phyloP scores from a whole-genome alignment of 2,888 invertebrate species.

The Malthinus flaveolus region DNA sequence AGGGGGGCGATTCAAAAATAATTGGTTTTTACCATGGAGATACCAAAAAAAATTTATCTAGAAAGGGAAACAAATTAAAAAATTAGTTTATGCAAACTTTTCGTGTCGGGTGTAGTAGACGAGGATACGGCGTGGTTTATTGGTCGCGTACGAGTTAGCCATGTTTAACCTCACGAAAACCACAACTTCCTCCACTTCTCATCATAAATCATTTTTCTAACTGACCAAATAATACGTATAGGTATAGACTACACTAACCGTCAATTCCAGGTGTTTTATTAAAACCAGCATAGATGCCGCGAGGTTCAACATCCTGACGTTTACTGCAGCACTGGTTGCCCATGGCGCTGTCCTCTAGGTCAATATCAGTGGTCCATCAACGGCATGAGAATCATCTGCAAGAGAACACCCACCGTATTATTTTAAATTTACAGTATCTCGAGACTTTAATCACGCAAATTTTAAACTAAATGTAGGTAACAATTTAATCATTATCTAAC shows the following conservation, averaged over 20 bases:
- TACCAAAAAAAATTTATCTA: too few species aligned
- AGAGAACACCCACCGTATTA: constrained; percentile 29
- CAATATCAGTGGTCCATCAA: constrained; percentile 32
- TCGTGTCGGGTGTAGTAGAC: too few species aligned
- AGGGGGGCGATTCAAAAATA: too few species aligned
- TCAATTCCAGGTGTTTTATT: constrained; percentile 35
- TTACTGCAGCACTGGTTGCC: constrained; percentile 89
- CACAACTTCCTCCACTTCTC: too few species aligned
- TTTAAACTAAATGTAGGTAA: constrained; percentile 17
- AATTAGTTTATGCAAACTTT: too few species aligned
- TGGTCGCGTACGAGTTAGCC: too few species aligned
- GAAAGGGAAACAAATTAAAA: too few species aligned
- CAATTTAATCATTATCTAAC: constrained; percentile 18
- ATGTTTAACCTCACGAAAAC: too few species aligned
- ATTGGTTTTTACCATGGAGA: too few species aligned
- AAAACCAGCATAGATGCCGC: constrained; percentile 35
- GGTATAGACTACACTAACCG: constrained; percentile 28
- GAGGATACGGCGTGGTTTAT: too few species aligned
- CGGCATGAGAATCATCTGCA: constrained; percentile 36
- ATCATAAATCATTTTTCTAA: not conserved
- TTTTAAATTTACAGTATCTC: constrained; percentile 15
- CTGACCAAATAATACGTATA: not conserved
- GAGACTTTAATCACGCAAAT: constrained; percentile 20
- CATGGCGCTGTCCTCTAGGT: constrained; percentile 59
- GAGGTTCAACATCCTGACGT: constrained; percentile 58